Evolutionary conservation across 2,888 invertebrate genomes (phyloP).

Genomic region (Caenorhabditis drosophilae): DNA sequence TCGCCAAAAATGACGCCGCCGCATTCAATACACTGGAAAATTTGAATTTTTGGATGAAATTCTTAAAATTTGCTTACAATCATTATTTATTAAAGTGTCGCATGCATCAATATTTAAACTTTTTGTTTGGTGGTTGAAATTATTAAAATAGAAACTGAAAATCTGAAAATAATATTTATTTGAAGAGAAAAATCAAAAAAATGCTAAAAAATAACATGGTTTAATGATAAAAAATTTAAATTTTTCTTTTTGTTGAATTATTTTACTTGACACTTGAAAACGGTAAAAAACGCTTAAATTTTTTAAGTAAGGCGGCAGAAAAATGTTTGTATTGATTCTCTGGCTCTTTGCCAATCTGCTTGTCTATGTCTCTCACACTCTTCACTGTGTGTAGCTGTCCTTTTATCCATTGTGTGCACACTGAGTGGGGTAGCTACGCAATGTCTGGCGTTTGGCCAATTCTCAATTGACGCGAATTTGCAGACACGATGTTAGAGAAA

Average conservation of each 20-base stretch:
- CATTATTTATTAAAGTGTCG: constrained; percentile 2
- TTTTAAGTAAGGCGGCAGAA: constrained; percentile 4
- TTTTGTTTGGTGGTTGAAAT: too few relatives aligned
- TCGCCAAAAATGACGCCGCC: constrained; percentile 14
- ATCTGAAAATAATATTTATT: not conserved
- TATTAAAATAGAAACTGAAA: too few relatives aligned
- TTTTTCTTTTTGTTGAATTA: too few relatives aligned
- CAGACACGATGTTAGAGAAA: not conserved
- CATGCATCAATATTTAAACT: constrained; percentile 1
- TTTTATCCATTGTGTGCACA: not conserved
- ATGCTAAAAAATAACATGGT: not conserved
- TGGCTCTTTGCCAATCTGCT: constrained; percentile 30
- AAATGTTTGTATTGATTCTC: constrained; percentile 31
- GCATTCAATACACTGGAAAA: constrained; percentile 35
- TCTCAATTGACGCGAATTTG: not conserved
- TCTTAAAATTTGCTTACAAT: constrained; percentile 3
- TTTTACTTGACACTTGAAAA: too few relatives aligned
- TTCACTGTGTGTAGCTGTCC: constrained; percentile 19
- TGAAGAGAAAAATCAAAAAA: not conserved
- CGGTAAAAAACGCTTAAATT: not conserved
- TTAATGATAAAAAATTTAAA: constrained; percentile 2
- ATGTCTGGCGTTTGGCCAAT: constrained; percentile 21
- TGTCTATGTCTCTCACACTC: constrained; percentile 26
- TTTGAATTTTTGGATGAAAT: not conserved
- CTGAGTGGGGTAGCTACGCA: constrained; percentile 24